Conservation (phyloP, 2,888 invertebrate genomes). For the Mimumesa dahlbomi region DNA sequence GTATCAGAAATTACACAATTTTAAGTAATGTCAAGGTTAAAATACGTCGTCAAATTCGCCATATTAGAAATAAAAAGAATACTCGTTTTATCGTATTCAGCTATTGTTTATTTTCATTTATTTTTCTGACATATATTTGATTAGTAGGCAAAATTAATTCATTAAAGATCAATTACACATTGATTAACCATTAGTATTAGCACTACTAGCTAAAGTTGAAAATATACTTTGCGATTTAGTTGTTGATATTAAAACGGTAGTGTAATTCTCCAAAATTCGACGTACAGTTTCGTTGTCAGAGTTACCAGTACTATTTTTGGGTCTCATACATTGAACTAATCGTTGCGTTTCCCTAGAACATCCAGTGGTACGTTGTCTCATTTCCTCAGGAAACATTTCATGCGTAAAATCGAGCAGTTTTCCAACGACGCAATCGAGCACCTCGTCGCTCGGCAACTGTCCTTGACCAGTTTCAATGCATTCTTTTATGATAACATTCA, state of each 20-base stretch:
- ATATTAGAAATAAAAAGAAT: not conserved
- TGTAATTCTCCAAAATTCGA: conserved; percentile 51
- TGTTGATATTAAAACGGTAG: conserved; percentile 33
- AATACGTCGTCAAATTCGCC: not conserved
- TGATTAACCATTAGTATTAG: too few relatives aligned
- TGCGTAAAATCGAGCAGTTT: conserved; percentile 63
- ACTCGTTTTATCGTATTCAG: not conserved
- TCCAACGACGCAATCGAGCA: conserved; percentile 68
- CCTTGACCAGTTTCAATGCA: conserved; percentile 68
- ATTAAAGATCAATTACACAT: too few relatives aligned
- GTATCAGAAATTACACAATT: not conserved
- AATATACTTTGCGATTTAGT: conserved; percentile 19
- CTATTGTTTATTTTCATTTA: not conserved
- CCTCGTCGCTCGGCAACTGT: conserved; percentile 60
- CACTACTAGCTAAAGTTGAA: too few relatives aligned
- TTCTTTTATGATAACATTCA: conserved; percentile 67
- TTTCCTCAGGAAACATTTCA: conserved; percentile 27
- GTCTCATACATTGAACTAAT: conserved; percentile 50
- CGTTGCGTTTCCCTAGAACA: conserved; percentile 30
- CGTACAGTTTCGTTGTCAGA: conserved; percentile 52
- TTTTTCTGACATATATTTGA: too few relatives aligned
- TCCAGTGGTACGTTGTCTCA: not conserved
- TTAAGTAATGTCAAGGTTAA: not conserved
- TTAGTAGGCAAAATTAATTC: too few relatives aligned
- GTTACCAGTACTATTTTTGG: conserved; percentile 43